phyloP scores from a whole-genome alignment of 2,797 vertebrate genomes.

The Atherinosoma microstoma region DNA sequence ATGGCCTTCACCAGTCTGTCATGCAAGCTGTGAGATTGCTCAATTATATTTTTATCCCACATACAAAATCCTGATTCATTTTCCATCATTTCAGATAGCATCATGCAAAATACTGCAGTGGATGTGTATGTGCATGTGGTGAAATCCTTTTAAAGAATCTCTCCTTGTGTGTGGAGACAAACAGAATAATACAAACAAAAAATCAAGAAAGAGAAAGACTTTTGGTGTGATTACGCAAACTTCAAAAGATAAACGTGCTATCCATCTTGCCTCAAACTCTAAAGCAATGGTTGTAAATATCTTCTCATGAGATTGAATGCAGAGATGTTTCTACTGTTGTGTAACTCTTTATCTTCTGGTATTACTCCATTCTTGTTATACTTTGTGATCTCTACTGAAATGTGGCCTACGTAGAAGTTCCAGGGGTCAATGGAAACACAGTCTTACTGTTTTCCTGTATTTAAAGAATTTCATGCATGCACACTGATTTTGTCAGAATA shows the following conservation, averaged over 20 bases:
- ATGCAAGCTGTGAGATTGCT: not conserved
- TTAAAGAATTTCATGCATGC: not conserved
- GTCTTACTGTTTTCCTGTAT: not conserved
- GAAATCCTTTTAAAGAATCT: not conserved
- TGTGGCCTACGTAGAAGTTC: not conserved
- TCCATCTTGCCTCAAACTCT: not conserved
- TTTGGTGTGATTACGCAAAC: not conserved
- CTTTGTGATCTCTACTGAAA: not conserved
- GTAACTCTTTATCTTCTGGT: not conserved
- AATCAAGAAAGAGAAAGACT: not conserved
- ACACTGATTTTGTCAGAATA: not conserved
- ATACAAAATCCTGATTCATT: constrained; percentile 24
- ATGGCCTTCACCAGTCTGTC: not conserved
- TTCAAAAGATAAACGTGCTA: not conserved
- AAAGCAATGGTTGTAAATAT: not conserved
- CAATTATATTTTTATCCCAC: constrained; percentile 9
- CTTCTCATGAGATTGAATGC: not conserved
- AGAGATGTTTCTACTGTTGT: not conserved
- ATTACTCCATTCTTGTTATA: not conserved
- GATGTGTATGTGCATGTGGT: not conserved
- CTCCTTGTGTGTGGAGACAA: not conserved
- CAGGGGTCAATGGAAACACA: not conserved
- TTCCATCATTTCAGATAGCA: constrained; percentile 62
- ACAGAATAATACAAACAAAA: not conserved
- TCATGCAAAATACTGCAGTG: constrained; percentile 36